Base-by-base conservation (phyloP, 2,888 invertebrate genomes). In the Phalera bucephala region DNA sequence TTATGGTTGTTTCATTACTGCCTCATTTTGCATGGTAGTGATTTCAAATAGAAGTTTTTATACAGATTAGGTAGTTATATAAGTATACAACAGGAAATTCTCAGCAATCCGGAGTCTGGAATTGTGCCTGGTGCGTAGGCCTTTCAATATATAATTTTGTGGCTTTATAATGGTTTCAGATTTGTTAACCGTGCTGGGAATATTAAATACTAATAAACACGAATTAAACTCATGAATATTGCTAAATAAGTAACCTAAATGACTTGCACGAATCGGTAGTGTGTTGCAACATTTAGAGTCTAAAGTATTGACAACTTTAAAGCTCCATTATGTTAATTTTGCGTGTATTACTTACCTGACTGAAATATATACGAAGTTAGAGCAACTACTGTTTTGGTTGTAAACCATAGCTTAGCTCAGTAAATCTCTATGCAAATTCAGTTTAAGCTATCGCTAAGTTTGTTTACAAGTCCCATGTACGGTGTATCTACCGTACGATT, bases 361-460 rank as follows among this genome's bases (percentile, higher is more conserved):
- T 27, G 25, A 40, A 42, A 35, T 53, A 49, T 33, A 15, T 10
- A 3, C 14, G n/a, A n/a, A 29, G 40, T 40, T 47, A 48, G 14
- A 36, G 10, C 36, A 15, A 25, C 14, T 27, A 27, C 27, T 27
- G 27, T 27, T 23, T 30, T 23, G 28, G 23, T 31, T 42, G 33
- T 40, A 48, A 39, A 44, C 26, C 36, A 31, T 29, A 15, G 13
- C 32, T 44, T 32, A 45, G 35, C 25, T 26, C 12, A 33, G 54
- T 46, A 61, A 59, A 65, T 64, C 71, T 71, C 50, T 57, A 77
- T 77, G 72, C 65, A 68, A 78, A 78, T 70, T 38, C 51, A 54
- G 48, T 42, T 47, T 40, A 25, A 46, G 45, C 48, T 70, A 72
- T 58, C 57, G 45, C 48, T 44, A 54, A 53, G 54, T 68, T 57